Percentiles rank a stretch among this genome's conserved stretches.
phyloP scores from a whole-genome alignment of 2,797 vertebrate genomes.

The Naso thynnoides region DNA sequence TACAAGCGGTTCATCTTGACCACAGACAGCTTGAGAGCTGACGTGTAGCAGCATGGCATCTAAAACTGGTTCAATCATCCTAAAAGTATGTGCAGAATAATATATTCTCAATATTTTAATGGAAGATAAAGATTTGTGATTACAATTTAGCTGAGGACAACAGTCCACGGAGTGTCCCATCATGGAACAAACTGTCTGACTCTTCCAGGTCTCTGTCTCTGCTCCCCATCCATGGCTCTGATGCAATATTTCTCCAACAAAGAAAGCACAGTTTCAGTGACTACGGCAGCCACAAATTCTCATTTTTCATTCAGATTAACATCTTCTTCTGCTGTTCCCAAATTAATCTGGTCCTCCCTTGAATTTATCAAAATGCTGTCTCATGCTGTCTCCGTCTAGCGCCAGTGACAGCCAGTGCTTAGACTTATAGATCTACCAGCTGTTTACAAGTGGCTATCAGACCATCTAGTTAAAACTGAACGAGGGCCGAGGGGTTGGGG shows the following conservation, averaged over 20 bases:
- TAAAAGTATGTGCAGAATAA: conserved; percentile 18
- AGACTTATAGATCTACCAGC: conserved; percentile 59
- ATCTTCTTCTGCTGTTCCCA: conserved; percentile 41
- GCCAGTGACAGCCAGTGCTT: conserved; percentile 15
- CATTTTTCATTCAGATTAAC: conserved; percentile 57
- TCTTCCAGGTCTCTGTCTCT: conserved; percentile 39
- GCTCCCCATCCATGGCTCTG: conserved; percentile 25
- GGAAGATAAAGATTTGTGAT: conserved; percentile 31
- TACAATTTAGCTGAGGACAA: conserved; percentile 22
- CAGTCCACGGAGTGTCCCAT: neutral
- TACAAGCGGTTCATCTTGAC: neutral
- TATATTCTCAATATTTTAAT: conserved; percentile 8
- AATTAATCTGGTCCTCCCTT: conserved; percentile 32
- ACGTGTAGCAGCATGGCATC: conserved; percentile 21
- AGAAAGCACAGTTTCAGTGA: conserved; percentile 22
- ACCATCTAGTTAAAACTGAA: conserved; percentile 44
- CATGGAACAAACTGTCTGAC: conserved; percentile 10
- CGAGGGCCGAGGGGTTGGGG: conserved; percentile 28
- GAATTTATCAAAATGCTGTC: conserved; percentile 50
- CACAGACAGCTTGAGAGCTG: conserved; percentile 11
- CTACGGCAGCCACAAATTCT: conserved; percentile 15
- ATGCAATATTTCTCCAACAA: conserved; percentile 35
- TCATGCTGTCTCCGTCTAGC: conserved; percentile 31
- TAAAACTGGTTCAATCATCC: neutral
- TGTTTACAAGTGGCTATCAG: conserved; percentile 56